These are phyloP conservation scores for Cerceris rybyensis DNA, from an alignment of 2,888 invertebrate species.

Conservation along the genomic window DNA sequence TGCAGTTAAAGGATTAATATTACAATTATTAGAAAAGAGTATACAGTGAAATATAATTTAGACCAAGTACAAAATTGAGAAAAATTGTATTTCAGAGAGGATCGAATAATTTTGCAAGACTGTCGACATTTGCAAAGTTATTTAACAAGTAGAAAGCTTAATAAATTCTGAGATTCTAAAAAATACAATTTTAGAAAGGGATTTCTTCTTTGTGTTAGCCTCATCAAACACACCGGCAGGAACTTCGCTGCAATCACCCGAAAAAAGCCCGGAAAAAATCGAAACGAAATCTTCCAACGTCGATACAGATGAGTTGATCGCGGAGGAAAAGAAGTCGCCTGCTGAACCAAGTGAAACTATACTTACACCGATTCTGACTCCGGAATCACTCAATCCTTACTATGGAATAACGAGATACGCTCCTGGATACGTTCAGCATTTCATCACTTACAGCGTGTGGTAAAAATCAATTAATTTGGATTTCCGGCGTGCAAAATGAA, in stretches of 20 bases:
- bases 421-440: constrained; percentile 10
- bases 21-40: too few relatives aligned
- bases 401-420: constrained; percentile 19
- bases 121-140: too few relatives aligned
- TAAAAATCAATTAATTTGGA: background rate
- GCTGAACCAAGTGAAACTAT: constrained; percentile 3
- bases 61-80: too few relatives aligned
- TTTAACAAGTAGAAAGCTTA: too few relatives aligned
- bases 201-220: background rate
- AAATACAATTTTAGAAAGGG: background rate
- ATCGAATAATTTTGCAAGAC: too few relatives aligned
- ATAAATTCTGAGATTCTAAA: too few relatives aligned
- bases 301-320: too few relatives aligned
- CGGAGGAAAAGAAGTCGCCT: background rate
- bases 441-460: constrained; percentile 19
- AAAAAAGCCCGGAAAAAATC: background rate
- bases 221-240: constrained; percentile 30
- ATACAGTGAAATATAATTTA: too few relatives aligned
- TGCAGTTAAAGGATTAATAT: too few relatives aligned
- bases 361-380: constrained; percentile 8
- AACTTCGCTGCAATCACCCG: constrained; percentile 14
- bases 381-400: constrained; percentile 26
- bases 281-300: background rate
- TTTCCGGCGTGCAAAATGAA: background rate
- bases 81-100: too few relatives aligned